A percentile compares a stretch with the other conserved stretches of the same genome.
Conservation (phyloP, 2,113 vertebrate genomes). For the Pseudopipra pipra region DNA sequence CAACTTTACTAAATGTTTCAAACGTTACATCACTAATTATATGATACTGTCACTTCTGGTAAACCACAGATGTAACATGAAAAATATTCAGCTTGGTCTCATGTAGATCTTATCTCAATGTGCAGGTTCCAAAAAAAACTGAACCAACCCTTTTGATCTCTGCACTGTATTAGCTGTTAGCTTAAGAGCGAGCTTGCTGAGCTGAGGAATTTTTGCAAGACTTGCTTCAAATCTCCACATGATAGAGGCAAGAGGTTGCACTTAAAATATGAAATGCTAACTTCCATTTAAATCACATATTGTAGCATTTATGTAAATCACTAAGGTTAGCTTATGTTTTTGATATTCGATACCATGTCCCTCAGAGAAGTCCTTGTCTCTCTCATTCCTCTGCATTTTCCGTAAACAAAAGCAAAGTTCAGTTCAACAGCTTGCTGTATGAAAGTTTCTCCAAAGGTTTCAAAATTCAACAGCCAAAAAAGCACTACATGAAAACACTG, state of each 20-base stretch:
- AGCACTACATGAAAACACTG: neutral
- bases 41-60: slow-evolving; percentile 60
- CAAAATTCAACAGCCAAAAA: neutral
- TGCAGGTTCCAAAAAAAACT: slow-evolving; percentile 50
- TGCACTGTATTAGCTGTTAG: slow-evolving; percentile 48
- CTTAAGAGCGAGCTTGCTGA: slow-evolving; percentile 51
- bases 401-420: slow-evolving; percentile 27
- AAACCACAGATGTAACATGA: slow-evolving; percentile 59
- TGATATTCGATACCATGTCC: slow-evolving; percentile 18
- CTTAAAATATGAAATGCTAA: slow-evolving; percentile 29
- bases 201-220: slow-evolving; percentile 44
- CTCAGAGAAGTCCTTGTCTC: slow-evolving; percentile 9
- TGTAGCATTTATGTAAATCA: slow-evolving; percentile 58
- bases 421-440: neutral
- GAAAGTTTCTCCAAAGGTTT: neutral
- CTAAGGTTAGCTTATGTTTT: slow-evolving; percentile 25
- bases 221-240: slow-evolving; percentile 51
- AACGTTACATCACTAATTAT: slow-evolving; percentile 63
- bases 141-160: slow-evolving; percentile 59
- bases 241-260: slow-evolving; percentile 46
- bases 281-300: slow-evolving; percentile 53
- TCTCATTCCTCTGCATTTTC: slow-evolving; percentile 12
- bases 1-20: slow-evolving; percentile 38
- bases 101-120: slow-evolving; percentile 55
- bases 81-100: slow-evolving; percentile 60